phyloP scores from a whole-genome alignment of 1,140 invertebrate genomes.

The Bicyclus anynana region DNA sequence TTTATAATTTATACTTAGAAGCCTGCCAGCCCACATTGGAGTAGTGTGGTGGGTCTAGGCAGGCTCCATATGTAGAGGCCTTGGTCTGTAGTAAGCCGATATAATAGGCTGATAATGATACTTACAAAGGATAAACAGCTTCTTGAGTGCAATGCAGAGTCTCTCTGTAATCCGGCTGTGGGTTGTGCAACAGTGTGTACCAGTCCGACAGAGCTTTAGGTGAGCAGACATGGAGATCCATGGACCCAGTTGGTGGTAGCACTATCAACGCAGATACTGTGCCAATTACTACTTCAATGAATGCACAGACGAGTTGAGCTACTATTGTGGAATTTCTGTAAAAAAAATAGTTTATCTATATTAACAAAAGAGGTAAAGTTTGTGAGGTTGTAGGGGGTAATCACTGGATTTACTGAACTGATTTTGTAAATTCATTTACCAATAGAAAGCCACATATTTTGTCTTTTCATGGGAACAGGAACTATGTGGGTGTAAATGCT shows the following conservation, averaged over 20 bases:
- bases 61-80: too few species aligned
- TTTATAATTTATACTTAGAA: too few species aligned
- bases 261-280: slow-evolving; percentile 86
- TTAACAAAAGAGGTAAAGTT: not conserved
- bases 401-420: too few species aligned
- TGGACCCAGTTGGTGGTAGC: slow-evolving; percentile 86
- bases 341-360: slow-evolving; percentile 13
- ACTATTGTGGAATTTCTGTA: slow-evolving; percentile 57
- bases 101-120: slow-evolving; percentile 26
- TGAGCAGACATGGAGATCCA: slow-evolving; percentile 86
- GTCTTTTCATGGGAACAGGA: too few species aligned
- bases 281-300: slow-evolving; percentile 87
- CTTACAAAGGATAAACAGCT: slow-evolving; percentile 97
- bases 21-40: too few species aligned
- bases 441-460: too few species aligned
- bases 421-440: too few species aligned
- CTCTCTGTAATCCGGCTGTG: slow-evolving; percentile 92
- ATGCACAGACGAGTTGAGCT: slow-evolving; percentile 86
- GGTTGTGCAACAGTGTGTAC: slow-evolving; percentile 97
- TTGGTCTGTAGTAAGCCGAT: not conserved
- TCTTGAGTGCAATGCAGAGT: slow-evolving; percentile 96
- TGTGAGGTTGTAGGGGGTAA: too few species aligned
- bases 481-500: too few species aligned
- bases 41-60: too few species aligned
- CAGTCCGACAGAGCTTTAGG: slow-evolving; percentile 91